phyloP scores from a whole-genome alignment of 2,888 invertebrate genomes.

The Coenonympha glycerion region DNA sequence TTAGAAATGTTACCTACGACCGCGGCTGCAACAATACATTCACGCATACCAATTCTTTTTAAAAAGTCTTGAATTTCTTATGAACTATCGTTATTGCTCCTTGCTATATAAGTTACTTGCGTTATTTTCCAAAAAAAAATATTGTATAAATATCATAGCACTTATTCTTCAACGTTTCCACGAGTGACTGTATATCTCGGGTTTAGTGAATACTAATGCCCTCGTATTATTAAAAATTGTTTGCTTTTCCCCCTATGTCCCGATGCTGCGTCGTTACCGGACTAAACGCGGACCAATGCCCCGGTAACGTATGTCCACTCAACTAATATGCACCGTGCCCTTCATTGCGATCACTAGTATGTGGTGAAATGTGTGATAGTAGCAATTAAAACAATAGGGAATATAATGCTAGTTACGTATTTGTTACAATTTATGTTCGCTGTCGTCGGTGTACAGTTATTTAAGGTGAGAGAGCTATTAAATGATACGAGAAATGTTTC shows the following conservation, averaged over 20 bases:
- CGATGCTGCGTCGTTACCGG: slow-evolving; percentile 58
- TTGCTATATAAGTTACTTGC: too few species aligned
- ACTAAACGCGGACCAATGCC: slow-evolving; percentile 47
- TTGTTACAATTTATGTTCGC: slow-evolving; percentile 99
- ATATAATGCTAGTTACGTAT: slow-evolving; percentile 99
- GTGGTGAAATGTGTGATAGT: slow-evolving; percentile 99
- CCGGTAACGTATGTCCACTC: slow-evolving; percentile 63
- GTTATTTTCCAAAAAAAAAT: too few species aligned
- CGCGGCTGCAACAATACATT: neutral
- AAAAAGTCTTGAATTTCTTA: too few species aligned
- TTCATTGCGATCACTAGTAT: slow-evolving; percentile 79
- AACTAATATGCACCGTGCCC: slow-evolving; percentile 51
- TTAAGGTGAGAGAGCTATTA: slow-evolving; percentile 86
- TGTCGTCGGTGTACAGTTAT: slow-evolving; percentile 99
- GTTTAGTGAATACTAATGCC: slow-evolving; percentile 4
- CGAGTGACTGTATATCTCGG: neutral
- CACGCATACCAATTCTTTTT: neutral
- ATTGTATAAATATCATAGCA: neutral
- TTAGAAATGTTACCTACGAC: neutral
- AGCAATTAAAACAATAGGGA: slow-evolving; percentile 99
- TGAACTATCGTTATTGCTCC: too few species aligned
- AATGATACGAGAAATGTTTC: neutral
- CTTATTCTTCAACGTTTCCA: neutral
- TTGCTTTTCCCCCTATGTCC: slow-evolving; percentile 73
- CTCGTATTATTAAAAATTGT: slow-evolving; percentile 48